phyloP scores from a whole-genome alignment of 2,797 vertebrate species.

The Okamejei kenojei region DNA sequence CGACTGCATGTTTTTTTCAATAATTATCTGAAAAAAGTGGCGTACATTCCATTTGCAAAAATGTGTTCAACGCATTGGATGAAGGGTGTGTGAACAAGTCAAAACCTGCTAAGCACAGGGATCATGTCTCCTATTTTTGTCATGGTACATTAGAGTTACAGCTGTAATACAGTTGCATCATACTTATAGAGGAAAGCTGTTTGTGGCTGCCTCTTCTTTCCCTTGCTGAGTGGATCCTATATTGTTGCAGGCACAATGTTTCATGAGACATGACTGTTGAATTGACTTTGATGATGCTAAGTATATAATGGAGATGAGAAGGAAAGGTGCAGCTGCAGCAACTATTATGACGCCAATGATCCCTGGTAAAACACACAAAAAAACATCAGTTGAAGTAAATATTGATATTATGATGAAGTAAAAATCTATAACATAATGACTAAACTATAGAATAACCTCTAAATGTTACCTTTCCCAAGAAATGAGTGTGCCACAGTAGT shows the following conservation, averaged over 20 bases:
- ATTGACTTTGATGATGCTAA: not conserved
- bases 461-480: slow-evolving; percentile 31
- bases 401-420: not conserved
- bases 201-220: not conserved
- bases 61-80: not conserved
- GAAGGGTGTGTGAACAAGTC: not conserved
- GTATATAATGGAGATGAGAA: slow-evolving; percentile 8
- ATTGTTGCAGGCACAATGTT: not conserved
- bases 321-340: not conserved
- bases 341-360: not conserved
- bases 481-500: not conserved
- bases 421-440: not conserved
- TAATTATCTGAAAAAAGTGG: not conserved
- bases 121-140: not conserved
- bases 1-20: not conserved
- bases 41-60: not conserved
- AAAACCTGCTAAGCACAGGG: not conserved
- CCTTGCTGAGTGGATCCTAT: not conserved
- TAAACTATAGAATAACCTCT: not conserved
- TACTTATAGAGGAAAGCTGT: not conserved
- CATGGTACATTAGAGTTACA: not conserved
- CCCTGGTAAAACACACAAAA: not conserved
- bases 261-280: not conserved
- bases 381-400: not conserved
- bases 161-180: not conserved